Conservation (phyloP, 2,113 vertebrate genomes). For the Anser brachyrhynchus region DNA sequence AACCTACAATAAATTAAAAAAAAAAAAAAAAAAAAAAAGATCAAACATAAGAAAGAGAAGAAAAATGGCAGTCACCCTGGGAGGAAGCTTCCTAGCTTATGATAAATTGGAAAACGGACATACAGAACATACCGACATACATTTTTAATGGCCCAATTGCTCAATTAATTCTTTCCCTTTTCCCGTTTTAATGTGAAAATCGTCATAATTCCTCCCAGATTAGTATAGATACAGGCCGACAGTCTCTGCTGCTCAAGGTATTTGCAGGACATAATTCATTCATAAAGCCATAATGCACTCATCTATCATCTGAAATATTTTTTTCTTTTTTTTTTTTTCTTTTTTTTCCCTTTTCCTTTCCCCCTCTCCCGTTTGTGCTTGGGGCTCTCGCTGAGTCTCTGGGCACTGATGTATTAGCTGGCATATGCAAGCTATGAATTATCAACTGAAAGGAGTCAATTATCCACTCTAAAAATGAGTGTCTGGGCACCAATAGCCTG, state of each 20-base stretch:
- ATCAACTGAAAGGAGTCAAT: conserved; percentile 99
- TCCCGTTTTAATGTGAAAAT: conserved; percentile 87
- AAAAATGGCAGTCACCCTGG: conserved; percentile 61
- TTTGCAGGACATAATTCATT: conserved; percentile 98
- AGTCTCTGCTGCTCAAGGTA: conserved; percentile 93
- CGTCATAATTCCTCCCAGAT: conserved; percentile 95
- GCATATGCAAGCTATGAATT: conserved; percentile 99
- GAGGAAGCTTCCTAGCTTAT: conserved; percentile 61
- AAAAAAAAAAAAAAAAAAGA: neutral
- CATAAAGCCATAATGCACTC: conserved; percentile 92
- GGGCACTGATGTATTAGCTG: conserved; percentile 93
- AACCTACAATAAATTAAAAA: conserved; percentile 61
- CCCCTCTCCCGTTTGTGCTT: conserved; percentile 76
- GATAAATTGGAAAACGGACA: conserved; percentile 86
- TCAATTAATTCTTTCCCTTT: conserved; percentile 88
- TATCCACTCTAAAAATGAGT: conserved; percentile 98
- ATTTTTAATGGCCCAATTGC: conserved; percentile 89
- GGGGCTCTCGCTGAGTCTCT: conserved; percentile 83
- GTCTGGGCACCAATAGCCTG: conserved; percentile 91
- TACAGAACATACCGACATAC: conserved; percentile 79
- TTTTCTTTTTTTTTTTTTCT: conserved; percentile 14
- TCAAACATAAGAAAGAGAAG: conserved; percentile 50
- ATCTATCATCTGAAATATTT: conserved; percentile 87
- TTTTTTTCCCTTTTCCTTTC: conserved; percentile 54
- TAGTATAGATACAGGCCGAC: conserved; percentile 90